Evolutionary conservation across 2,797 vertebrate species (phyloP), one percentile per base, ranked within the genome.

Genomic region (Lagodon rhomboides): DNA sequence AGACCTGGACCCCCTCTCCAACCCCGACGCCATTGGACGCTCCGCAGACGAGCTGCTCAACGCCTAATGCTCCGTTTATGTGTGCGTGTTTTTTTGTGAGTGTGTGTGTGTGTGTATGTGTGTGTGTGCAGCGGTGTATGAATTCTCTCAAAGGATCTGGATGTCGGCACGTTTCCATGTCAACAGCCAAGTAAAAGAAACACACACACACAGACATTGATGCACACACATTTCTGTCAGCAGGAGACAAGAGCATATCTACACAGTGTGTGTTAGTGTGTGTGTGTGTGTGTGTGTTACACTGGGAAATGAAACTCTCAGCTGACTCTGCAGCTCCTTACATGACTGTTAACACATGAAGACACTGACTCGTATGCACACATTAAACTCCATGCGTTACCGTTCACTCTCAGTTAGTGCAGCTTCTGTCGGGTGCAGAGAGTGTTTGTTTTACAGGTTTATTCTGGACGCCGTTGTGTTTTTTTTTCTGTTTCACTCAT

Each of bases 1-100:
- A 63, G 96, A 97, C 90, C 90, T 96, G 72, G 94, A 97, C 90
- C 95, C 96, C 0, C 95, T 97, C 59, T 96, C 93, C 65, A 97
- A 97, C 85, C 94, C 95, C 16, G 95, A 96, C 53, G 93, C 95
- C 80, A 95, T 95, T 1, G 95, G 95, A 81, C 95, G 95, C 61
- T 95, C 94, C 0, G 95, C 93, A 15, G 94, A 96, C 7, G 93
- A 97, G 85, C 91, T 96, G 58, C 94, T 96, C 44, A 94, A 96
- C 44, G 95, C 95, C 77, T 97, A 90, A 97, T 74, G 5, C 17
- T 34, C 27, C 4, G 1, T 23, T 3, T 38, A 27, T 49, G 34
- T 68, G 58, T 60, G 69, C 66, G 44, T n/a, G 25, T 47, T 23
- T 44, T 30, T 30, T 34, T 34, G 3, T 34, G 5, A 34, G 30